Evolutionary conservation across 2,888 invertebrate species (phyloP).

Genomic region (Antheraea yamamai): DNA sequence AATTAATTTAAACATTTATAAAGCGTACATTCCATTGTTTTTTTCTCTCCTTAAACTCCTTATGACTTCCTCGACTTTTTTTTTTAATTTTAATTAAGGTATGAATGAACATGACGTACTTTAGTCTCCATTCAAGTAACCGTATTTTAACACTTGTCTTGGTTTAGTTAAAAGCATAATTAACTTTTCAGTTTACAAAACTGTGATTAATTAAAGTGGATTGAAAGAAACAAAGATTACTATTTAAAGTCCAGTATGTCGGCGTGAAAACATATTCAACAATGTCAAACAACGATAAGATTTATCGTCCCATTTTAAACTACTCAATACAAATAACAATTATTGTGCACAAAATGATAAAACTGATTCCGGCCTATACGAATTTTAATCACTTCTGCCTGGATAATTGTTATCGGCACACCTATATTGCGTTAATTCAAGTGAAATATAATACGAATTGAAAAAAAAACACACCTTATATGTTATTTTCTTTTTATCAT

Average conservation of each 20-base stretch:
- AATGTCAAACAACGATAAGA: constrained; percentile 26
- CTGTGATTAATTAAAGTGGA: too few relatives aligned
- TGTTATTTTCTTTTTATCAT: neutral
- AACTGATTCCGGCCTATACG: neutral
- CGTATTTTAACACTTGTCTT: too few relatives aligned
- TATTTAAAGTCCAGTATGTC: neutral
- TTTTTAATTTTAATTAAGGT: too few relatives aligned
- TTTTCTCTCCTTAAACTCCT: too few relatives aligned
- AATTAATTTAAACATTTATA: too few relatives aligned
- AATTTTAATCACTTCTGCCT: constrained; percentile 7
- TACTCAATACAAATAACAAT: neutral
- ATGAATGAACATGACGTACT: too few relatives aligned
- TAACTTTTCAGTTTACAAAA: too few relatives aligned
- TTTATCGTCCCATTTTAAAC: constrained; percentile 13
- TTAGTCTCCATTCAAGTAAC: too few relatives aligned
- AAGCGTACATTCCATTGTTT: too few relatives aligned
- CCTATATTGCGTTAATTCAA: neutral
- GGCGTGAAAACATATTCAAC: neutral
- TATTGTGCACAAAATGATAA: neutral
- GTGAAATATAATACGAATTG: neutral
- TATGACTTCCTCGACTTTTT: too few relatives aligned
- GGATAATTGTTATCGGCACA: constrained; percentile 10
- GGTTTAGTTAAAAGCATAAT: too few relatives aligned
- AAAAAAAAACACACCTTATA: neutral
- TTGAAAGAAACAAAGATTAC: neutral